Evolutionary conservation across 2,888 invertebrate species (phyloP).

Genomic region (Steromphala cineraria): DNA sequence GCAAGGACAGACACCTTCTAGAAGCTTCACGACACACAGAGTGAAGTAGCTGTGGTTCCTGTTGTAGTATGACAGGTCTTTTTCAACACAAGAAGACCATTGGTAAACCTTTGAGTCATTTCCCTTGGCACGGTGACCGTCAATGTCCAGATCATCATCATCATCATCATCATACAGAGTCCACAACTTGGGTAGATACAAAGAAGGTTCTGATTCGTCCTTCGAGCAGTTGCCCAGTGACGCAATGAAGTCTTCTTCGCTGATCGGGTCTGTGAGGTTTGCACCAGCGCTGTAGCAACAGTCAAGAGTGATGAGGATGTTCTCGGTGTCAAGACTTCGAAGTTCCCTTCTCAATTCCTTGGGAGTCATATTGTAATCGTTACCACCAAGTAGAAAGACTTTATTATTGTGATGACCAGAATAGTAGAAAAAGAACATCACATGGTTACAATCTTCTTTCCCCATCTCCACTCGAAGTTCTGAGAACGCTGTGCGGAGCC

Average conservation of each 20-base stretch:
- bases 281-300: constrained; percentile 9
- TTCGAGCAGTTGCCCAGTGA: neutral
- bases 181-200: neutral
- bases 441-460: neutral
- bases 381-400: neutral
- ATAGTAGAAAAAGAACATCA: neutral
- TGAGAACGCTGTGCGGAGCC: neutral
- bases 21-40: neutral
- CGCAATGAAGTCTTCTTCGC: neutral
- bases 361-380: neutral
- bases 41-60: neutral
- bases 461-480: neutral
- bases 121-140: neutral
- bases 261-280: neutral
- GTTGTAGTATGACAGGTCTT: neutral
- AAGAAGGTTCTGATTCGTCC: neutral
- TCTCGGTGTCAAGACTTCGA: neutral
- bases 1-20: neutral
- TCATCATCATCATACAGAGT: neutral
- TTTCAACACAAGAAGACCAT: neutral
- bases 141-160: neutral
- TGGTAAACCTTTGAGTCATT: neutral
- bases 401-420: neutral
- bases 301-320: constrained; percentile 8
- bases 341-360: neutral